phyloP scores from a whole-genome alignment of 2,113 vertebrate species.

The Canis aureus region DNA sequence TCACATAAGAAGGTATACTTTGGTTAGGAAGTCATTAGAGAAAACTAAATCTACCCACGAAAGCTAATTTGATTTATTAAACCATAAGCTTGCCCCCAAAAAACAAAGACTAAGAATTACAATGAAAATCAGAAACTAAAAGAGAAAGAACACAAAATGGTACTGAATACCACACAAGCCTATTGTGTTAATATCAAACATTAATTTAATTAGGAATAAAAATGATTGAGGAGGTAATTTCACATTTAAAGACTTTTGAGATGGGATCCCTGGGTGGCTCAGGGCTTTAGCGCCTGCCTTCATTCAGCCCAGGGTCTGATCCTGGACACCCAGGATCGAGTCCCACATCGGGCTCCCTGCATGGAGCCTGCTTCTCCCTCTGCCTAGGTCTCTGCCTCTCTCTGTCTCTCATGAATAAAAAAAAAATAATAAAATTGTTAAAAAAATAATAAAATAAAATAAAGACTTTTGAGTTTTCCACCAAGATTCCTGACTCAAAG shows the following conservation, averaged over 20 bases:
- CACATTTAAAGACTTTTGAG: background rate
- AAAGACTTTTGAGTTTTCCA: background rate
- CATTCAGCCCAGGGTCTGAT: no score
- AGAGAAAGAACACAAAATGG: background rate
- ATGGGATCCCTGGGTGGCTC: no score
- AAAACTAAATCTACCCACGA: conserved; percentile 53
- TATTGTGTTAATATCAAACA: background rate
- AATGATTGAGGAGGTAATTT: conserved; percentile 30
- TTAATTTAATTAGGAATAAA: conserved; percentile 48
- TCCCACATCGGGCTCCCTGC: no score
- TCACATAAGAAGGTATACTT: conserved; percentile 52
- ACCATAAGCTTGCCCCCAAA: conserved; percentile 39
- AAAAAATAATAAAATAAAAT: no score
- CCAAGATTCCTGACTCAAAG: conserved; percentile 22
- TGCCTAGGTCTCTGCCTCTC: no score
- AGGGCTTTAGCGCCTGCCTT: no score
- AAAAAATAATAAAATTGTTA: no score
- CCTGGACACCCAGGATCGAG: no score
- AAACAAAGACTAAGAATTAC: background rate
- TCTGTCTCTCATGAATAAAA: no score
- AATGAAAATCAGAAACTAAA: conserved; percentile 47
- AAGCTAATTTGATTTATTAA: conserved; percentile 67
- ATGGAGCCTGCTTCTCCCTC: no score
- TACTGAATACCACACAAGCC: background rate
- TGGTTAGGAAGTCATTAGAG: conserved; percentile 52